Evolutionary conservation across 2,888 invertebrate species (phyloP).

Genomic region (Tolmerus cingulatus): DNA sequence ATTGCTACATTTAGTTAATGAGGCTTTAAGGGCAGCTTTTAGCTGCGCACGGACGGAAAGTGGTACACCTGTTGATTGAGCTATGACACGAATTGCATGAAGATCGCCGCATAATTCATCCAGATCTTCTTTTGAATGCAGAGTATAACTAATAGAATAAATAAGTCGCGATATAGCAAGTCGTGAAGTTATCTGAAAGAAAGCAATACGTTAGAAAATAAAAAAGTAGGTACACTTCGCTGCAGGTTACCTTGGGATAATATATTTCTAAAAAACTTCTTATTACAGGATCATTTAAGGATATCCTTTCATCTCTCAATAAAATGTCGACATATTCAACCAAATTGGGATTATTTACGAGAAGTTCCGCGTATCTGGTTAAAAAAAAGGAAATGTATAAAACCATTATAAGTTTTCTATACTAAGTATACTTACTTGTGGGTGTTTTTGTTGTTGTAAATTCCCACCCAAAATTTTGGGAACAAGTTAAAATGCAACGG

Average conservation of each 20-base stretch:
- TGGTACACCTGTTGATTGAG: constrained; percentile 62
- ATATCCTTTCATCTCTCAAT: constrained; percentile 84
- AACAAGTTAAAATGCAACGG: constrained; percentile 88
- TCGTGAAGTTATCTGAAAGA: constrained; percentile 58
- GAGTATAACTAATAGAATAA: constrained; percentile 62
- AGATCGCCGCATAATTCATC: constrained; percentile 63
- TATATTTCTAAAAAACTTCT: constrained; percentile 88
- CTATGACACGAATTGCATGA: constrained; percentile 63
- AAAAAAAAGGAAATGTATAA: background rate
- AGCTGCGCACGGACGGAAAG: constrained; percentile 61
- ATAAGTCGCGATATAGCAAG: constrained; percentile 62
- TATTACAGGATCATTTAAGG: constrained; percentile 83
- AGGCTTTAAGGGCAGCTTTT: constrained; percentile 59
- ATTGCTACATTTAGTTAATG: constrained; percentile 58
- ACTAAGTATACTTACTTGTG: constrained; percentile 57
- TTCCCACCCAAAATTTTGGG: constrained; percentile 91
- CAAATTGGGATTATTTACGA: constrained; percentile 82
- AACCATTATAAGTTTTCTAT: background rate
- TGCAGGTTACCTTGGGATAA: constrained; percentile 79
- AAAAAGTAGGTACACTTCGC: background rate
- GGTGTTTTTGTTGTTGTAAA: constrained; percentile 69
- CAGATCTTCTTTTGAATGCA: constrained; percentile 62
- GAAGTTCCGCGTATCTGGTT: constrained; percentile 77
- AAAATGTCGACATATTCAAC: constrained; percentile 92
- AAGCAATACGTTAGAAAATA: background rate